phyloP scores from a whole-genome alignment of 2,888 invertebrate genomes.

The Calameuta filiformis region DNA sequence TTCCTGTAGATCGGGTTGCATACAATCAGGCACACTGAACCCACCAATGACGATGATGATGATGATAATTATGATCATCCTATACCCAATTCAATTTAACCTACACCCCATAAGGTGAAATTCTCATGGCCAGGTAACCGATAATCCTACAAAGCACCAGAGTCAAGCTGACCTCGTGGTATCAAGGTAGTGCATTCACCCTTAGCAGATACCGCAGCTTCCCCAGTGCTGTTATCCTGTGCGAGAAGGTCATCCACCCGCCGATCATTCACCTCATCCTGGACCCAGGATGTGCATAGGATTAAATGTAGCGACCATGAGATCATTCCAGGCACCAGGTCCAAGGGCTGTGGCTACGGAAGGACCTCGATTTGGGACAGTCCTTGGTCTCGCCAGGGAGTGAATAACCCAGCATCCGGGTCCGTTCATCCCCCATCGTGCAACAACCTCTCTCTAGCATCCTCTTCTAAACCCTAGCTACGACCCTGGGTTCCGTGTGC shows the following conservation, averaged over 20 bases:
- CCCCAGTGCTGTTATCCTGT: conserved; percentile 54
- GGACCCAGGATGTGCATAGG: conserved; percentile 24
- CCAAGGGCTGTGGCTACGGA: background rate
- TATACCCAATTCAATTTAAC: background rate
- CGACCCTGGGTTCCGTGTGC: conserved; percentile 60
- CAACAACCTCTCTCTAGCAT: conserved; percentile 26
- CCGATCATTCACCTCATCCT: conserved; percentile 59
- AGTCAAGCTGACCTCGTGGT: background rate
- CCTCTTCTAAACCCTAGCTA: conserved; percentile 50
- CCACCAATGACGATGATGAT: background rate
- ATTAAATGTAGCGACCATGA: background rate
- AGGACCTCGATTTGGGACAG: background rate
- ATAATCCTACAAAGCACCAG: background rate
- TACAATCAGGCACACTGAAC: background rate
- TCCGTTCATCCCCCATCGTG: conserved; percentile 42
- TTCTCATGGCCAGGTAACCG: background rate
- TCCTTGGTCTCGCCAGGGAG: background rate
- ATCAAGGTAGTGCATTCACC: background rate
- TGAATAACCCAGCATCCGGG: conserved; percentile 1
- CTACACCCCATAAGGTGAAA: background rate
- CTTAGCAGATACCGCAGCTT: conserved; percentile 6
- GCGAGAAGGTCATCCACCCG: conserved; percentile 63
- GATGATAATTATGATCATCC: background rate
- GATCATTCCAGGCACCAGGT: conserved; percentile 8
- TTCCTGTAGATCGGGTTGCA: background rate